Conservation (phyloP, 2,113 vertebrate species). For the Rhadina sibilatrix region DNA sequence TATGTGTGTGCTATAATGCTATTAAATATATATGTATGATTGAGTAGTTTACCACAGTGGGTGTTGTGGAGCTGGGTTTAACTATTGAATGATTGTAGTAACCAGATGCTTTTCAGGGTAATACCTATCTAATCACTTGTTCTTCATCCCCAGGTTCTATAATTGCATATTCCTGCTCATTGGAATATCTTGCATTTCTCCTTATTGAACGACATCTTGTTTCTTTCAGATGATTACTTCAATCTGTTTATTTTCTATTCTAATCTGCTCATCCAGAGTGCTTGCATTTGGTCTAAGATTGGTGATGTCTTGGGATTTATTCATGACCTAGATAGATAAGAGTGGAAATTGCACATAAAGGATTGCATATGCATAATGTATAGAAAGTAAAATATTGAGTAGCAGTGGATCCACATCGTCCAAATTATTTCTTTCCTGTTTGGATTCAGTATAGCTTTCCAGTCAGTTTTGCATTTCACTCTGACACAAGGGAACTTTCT, state of each 20-base stretch:
- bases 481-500: not conserved
- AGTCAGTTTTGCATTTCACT: not conserved
- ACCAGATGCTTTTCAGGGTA: not conserved
- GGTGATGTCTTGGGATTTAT: not conserved
- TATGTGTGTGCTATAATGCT: not conserved
- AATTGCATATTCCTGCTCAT: not conserved
- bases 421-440: not conserved
- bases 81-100: not conserved
- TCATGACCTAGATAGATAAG: not conserved
- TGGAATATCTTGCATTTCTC: not conserved
- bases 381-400: not conserved
- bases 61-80: not conserved
- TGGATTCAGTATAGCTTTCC: not conserved
- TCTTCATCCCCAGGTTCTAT: not conserved
- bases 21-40: not conserved
- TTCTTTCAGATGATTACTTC: not conserved
- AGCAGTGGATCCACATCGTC: not conserved
- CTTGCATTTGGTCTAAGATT: not conserved
- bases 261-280: not conserved
- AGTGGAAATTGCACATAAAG: not conserved
- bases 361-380: not conserved
- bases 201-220: not conserved
- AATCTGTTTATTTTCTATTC: slow-evolving; percentile 1
- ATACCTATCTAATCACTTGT: not conserved
- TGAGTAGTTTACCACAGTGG: not conserved